Conservation (phyloP, 2,888 invertebrate species). For the Drosophila meridiana region DNA sequence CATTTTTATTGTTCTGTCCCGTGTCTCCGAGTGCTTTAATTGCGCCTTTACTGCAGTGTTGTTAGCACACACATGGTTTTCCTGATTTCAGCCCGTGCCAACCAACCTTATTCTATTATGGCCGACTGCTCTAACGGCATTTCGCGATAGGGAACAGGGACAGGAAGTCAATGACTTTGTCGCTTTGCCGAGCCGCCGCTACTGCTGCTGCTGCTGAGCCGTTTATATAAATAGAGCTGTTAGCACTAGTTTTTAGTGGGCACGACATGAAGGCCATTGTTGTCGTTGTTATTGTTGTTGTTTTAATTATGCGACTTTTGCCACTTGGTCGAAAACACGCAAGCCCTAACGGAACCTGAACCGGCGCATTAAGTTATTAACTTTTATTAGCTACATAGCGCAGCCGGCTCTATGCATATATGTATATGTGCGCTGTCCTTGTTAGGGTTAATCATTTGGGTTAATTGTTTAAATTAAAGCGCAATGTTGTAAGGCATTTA, state of each 20-base stretch:
- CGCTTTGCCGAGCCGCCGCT: slow-evolving; percentile 42
- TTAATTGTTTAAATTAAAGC: slow-evolving; percentile 80
- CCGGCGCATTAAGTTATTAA: slow-evolving; percentile 77
- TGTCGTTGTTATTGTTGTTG: slow-evolving; percentile 36
- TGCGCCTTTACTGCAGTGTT: slow-evolving; percentile 66
- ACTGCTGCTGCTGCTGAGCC: slow-evolving; percentile 28
- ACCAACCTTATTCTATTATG: not conserved
- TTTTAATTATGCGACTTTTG: slow-evolving; percentile 77
- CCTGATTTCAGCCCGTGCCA: not conserved
- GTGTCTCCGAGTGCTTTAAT: slow-evolving; percentile 74
- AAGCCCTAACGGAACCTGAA: slow-evolving; percentile 46
- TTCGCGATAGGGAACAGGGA: slow-evolving; percentile 45
- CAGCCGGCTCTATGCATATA: slow-evolving; percentile 13
- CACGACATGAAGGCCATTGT: slow-evolving; percentile 44
- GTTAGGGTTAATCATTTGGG: slow-evolving; percentile 74
- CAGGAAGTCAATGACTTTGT: slow-evolving; percentile 76
- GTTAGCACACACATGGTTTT: slow-evolving; percentile 39
- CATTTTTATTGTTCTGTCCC: slow-evolving; percentile 57
- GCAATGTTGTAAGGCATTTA: slow-evolving; percentile 51
- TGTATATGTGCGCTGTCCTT: slow-evolving; percentile 10
- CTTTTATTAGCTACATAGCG: slow-evolving; percentile 68
- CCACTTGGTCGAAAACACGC: slow-evolving; percentile 64
- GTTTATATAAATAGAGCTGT: slow-evolving; percentile 76
- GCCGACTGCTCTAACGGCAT: slow-evolving; percentile 15
- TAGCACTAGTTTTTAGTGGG: slow-evolving; percentile 69